Conservation (phyloP, 2,888 invertebrate genomes). For the Eupelmus urozonus region DNA sequence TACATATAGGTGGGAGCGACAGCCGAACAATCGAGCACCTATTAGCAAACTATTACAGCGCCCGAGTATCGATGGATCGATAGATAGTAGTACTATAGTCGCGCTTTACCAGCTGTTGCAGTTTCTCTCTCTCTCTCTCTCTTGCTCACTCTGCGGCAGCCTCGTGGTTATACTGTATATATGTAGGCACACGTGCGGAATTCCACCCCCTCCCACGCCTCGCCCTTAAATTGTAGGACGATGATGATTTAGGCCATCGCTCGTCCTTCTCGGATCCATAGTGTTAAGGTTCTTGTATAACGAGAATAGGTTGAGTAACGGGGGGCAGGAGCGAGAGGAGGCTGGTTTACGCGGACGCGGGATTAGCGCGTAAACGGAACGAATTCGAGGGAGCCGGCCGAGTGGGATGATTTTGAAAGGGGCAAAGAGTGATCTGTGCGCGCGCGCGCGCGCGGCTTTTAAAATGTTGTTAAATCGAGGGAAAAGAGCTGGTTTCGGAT, state of each 20-base stretch:
- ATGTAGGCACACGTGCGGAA: neutral
- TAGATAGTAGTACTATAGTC: too few relatives aligned
- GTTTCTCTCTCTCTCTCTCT: neutral
- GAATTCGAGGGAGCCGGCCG: too few relatives aligned
- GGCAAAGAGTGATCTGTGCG: slow-evolving; percentile 7
- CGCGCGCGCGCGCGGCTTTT: neutral
- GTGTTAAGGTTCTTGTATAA: too few relatives aligned
- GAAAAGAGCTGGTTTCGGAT: slow-evolving; percentile 17
- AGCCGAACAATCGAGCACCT: slow-evolving; percentile 69
- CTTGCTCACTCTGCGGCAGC: neutral
- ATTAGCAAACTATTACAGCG: slow-evolving; percentile 72
- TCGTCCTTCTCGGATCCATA: too few relatives aligned
- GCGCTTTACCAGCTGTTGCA: slow-evolving; percentile 71
- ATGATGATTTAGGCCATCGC: too few relatives aligned
- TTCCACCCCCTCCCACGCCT: too few relatives aligned
- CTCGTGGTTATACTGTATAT: neutral
- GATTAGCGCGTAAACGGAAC: too few relatives aligned
- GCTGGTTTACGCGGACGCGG: too few relatives aligned
- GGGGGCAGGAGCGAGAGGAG: too few relatives aligned
- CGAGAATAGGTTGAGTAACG: too few relatives aligned
- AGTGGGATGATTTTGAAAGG: neutral
- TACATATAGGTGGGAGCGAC: too few relatives aligned
- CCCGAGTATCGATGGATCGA: slow-evolving; percentile 67
- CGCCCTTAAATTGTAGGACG: too few relatives aligned
- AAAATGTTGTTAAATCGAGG: slow-evolving; percentile 28